phyloP scores from a whole-genome alignment of 2,888 invertebrate species.

The Heliconius aoede region DNA sequence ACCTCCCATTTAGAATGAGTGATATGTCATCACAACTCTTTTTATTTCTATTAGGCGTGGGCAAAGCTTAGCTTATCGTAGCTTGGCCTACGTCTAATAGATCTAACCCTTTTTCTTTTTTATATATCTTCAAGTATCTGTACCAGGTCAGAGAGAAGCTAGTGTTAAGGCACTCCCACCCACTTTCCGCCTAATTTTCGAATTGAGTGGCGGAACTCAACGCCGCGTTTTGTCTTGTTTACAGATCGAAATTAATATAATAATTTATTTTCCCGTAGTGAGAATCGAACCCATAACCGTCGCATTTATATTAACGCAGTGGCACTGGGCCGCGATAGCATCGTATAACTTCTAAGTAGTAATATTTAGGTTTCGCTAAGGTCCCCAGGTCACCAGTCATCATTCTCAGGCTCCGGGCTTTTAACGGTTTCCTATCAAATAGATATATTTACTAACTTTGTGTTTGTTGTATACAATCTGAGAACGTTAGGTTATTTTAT shows the following conservation, averaged over 20 bases:
- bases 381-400: conserved; percentile 49
- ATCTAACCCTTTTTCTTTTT: too few species aligned
- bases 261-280: not conserved
- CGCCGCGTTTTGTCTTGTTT: not conserved
- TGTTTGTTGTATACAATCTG: not conserved
- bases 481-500: not conserved
- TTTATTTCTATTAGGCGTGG: too few species aligned
- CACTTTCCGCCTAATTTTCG: not conserved
- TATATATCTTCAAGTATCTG: not conserved
- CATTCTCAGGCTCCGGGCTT: conserved; percentile 47
- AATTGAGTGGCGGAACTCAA: not conserved
- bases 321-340: not conserved
- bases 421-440: conserved; percentile 48
- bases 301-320: not conserved
- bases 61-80: too few species aligned
- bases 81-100: too few species aligned
- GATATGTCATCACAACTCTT: too few species aligned
- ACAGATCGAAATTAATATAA: not conserved
- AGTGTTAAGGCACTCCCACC: not conserved
- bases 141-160: not conserved
- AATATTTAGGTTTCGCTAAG: conserved; percentile 30
- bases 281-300: not conserved
- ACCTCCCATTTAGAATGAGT: too few species aligned
- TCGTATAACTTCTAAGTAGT: not conserved
- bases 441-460: conserved; percentile 27